These are phyloP conservation scores for Drosophila aff. DNA, from an alignment of 1,140 invertebrate genomes.

Conservation along the genomic window DNA sequence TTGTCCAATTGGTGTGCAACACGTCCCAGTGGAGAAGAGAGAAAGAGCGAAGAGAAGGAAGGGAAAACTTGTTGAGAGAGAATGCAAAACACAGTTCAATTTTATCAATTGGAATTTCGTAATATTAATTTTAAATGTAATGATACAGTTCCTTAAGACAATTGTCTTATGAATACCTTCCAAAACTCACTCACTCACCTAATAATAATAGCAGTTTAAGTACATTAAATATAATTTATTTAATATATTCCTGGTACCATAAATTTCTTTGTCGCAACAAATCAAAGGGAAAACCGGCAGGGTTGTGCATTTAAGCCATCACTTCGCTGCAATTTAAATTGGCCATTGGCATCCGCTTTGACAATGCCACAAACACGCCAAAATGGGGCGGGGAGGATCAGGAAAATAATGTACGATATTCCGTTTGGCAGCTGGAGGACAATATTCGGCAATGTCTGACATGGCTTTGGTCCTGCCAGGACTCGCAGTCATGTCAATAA, in stretches of 20 bases:
- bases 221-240: neutral
- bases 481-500: constrained; percentile 75
- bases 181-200: too few species aligned
- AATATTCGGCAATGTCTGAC: constrained; percentile 58
- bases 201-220: neutral
- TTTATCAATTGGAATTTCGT: too few species aligned
- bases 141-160: too few species aligned
- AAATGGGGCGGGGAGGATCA: constrained; percentile 20
- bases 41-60: too few species aligned
- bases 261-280: neutral
- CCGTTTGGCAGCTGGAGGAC: constrained; percentile 63
- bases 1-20: too few species aligned
- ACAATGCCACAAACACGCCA: constrained; percentile 43
- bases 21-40: too few species aligned
- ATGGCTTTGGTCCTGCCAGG: constrained; percentile 36
- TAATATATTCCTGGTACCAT: too few species aligned
- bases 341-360: constrained; percentile 63
- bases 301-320: constrained; percentile 11
- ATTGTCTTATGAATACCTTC: too few species aligned
- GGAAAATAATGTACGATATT: constrained; percentile 59
- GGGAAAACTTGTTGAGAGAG: too few species aligned
- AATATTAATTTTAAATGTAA: too few species aligned
- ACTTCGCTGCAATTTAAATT: constrained; percentile 42
- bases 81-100: neutral
- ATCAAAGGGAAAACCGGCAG: constrained; percentile 10